These are phyloP conservation scores for Bungarus multicinctus DNA, from an alignment of 2,113 vertebrate genomes.

Conservation along the genomic window DNA sequence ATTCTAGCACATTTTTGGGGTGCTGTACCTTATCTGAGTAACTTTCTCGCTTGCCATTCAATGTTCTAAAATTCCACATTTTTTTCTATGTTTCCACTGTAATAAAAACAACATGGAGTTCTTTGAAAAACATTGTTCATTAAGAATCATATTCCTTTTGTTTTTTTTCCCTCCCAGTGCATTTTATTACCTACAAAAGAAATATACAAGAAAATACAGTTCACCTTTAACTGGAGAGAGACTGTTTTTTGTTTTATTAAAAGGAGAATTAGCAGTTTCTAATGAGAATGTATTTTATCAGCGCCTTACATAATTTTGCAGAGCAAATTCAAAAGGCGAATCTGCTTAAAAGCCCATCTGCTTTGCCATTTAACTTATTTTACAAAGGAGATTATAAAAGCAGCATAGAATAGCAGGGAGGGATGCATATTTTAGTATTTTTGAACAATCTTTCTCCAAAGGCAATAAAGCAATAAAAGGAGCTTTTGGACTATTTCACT, in stretches of 20 bases:
- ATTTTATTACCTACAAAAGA: neutral
- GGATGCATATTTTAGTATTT: conserved; percentile 58
- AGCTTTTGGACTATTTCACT: conserved; percentile 57
- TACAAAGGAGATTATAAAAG: conserved; percentile 68
- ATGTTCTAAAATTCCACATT: conserved; percentile 8
- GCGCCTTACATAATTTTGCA: conserved; percentile 47
- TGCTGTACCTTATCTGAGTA: neutral
- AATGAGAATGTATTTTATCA: conserved; percentile 66
- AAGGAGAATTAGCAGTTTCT: conserved; percentile 65
- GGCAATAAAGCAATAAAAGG: conserved; percentile 69
- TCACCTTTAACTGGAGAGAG: conserved; percentile 56
- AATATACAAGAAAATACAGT: conserved; percentile 45
- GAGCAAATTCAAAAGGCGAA: conserved; percentile 57
- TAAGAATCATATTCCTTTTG: neutral
- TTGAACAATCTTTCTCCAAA: conserved; percentile 64
- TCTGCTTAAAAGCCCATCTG: conserved; percentile 62
- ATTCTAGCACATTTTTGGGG: neutral
- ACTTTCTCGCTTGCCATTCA: neutral
- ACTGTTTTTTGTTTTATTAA: conserved; percentile 40
- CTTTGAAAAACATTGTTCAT: conserved; percentile 57
- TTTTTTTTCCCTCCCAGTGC: neutral
- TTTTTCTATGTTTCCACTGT: conserved; percentile 35
- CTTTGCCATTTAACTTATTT: conserved; percentile 62
- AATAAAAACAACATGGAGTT: conserved; percentile 43
- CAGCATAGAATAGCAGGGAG: conserved; percentile 67